phyloP scores from a whole-genome alignment of 2,797 vertebrate species.

The Aphelocoma californica region DNA sequence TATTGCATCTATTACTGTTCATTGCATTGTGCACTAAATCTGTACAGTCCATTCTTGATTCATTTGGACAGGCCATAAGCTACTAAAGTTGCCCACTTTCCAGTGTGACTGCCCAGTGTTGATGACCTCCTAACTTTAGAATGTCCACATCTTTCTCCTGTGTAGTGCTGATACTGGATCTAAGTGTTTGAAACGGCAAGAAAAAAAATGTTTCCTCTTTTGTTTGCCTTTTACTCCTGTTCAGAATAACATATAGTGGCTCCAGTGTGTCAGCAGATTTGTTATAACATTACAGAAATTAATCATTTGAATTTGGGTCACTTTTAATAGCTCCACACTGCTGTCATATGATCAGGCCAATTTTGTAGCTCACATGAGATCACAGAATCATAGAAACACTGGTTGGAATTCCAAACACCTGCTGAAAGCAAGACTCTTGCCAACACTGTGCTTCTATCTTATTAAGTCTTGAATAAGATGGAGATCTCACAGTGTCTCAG shows the following conservation, averaged over 20 bases:
- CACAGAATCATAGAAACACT: not conserved
- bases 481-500: not conserved
- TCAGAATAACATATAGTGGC: not conserved
- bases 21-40: not conserved
- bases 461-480: not conserved
- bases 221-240: not conserved
- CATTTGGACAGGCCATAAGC: not conserved
- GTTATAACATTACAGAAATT: not conserved
- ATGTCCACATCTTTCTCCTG: not conserved
- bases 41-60: not conserved
- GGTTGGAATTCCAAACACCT: not conserved
- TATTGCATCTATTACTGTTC: not conserved
- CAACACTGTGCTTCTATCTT: not conserved
- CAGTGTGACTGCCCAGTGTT: not conserved
- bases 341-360: not conserved
- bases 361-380: not conserved
- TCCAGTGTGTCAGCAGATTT: not conserved
- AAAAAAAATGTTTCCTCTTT: not conserved
- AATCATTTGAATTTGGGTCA: not conserved
- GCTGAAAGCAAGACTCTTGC: not conserved
- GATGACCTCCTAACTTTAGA: not conserved
- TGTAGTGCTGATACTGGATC: not conserved
- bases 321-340: not conserved
- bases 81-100: not conserved
- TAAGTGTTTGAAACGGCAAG: not conserved